Conservation (phyloP, 2,797 vertebrate genomes). For the Enteromius argenteus region DNA sequence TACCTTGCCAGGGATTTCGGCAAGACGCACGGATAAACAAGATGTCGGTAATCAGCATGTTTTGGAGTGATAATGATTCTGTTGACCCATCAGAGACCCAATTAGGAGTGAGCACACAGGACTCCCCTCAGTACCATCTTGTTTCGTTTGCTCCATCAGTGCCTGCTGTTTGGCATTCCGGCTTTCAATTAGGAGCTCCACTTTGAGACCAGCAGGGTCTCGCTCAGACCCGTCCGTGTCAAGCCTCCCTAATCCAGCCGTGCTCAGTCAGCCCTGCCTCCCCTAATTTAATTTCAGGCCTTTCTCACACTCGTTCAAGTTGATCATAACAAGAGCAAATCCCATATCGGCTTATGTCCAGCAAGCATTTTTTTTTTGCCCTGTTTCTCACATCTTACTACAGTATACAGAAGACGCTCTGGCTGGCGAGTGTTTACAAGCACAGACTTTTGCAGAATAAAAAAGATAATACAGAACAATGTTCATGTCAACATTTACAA, state of each 20-base stretch:
- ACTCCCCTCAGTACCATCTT: constrained; percentile 38
- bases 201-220: constrained; percentile 40
- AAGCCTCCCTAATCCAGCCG: constrained; percentile 9
- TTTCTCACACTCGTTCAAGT: constrained; percentile 28
- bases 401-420: neutral
- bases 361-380: neutral
- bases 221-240: constrained; percentile 15
- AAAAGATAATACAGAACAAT: constrained; percentile 5
- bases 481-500: constrained; percentile 16
- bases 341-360: constrained; percentile 24
- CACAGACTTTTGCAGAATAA: neutral
- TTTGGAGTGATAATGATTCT: constrained; percentile 52
- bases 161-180: constrained; percentile 44
- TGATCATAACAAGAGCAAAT: constrained; percentile 29
- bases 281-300: constrained; percentile 30
- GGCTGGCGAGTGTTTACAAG: neutral
- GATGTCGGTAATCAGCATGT: constrained; percentile 55
- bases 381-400: neutral
- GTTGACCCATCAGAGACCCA: constrained; percentile 56
- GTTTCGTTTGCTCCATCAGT: constrained; percentile 48
- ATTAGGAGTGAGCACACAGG: constrained; percentile 54
- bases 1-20: constrained; percentile 48
- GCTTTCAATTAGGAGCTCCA: constrained; percentile 44
- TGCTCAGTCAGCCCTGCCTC: constrained; percentile 28
- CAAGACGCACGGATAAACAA: constrained; percentile 43